Base-by-base conservation (phyloP, 2,113 vertebrate genomes). In the Nematolebias whitei region DNA sequence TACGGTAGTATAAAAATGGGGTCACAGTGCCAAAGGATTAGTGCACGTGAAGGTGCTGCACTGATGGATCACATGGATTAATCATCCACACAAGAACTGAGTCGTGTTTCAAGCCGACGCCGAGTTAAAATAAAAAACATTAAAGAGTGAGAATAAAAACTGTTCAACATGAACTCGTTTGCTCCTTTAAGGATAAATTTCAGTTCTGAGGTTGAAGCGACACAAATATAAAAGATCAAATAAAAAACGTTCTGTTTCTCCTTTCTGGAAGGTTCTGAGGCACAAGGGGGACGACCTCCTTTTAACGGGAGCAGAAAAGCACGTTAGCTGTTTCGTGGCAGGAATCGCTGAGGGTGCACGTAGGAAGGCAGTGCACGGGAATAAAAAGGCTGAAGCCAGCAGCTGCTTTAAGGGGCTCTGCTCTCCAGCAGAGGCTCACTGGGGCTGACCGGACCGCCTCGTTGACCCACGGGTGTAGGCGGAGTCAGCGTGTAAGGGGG, bases 401-500 rank as follows among this genome's bases (percentile, higher is more conserved):
- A 51, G 18, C 13, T 35, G 65, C 47, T 85, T 90, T 35, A 91
- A 74, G 60, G 57, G 48, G 85, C 74, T 66, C 87, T 76, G 77
- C 59, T 70, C 47, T 78, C 89, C 0, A 62, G 47, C 45, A 76
- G 65, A 16, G 55, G 47, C 76, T 88, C 80, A 18, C 69, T 65
- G 71, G 66, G 79, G 73, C 55, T 59, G 11, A 58, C 41, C 7
- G 55, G 55, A 24, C 35, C 45, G 15, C 68, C 76, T 26, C 63
- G 78, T 18, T 58, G 78, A 47, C 32, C 20, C 56, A 63, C 53
- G 43, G 70, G 73, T 20, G 76, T 32, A 0, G 57, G 18, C 20
- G 83, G 69, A 38, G 80, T 84, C 12, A 85, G 86, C 0, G 92
- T 92, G 82, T 95, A 94, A 1, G 94, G 94, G 13, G 94, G 94